Base-by-base conservation (phyloP, 2,888 invertebrate genomes). In the Argynnis bischoffii region DNA sequence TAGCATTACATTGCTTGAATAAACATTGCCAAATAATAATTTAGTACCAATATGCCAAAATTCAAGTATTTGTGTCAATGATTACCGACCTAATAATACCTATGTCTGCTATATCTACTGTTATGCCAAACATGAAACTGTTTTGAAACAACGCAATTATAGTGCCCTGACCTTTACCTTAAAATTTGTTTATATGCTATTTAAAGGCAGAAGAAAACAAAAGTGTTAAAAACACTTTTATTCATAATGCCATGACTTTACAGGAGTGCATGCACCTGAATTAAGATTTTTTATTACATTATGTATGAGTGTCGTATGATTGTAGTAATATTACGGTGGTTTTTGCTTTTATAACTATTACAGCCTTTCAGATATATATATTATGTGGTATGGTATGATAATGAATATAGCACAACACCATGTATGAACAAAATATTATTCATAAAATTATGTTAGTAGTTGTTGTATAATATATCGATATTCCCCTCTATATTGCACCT, bases 41-140 rank as follows among this genome's bases (percentile, higher is more conserved):
- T 66, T 64, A 63, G 47, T 54, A 63, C 50, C 61, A 67, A 69
- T 63, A 69, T 69, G 69, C 69, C 67, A 69, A 72, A 67, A 55
- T 66, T 31, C 55, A 66, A 65, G 51, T 67, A 72, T 72, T 61
- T 53, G 67, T 64, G 67, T 65, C 63, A 66, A 65, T 70, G 67
- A 72, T 72, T 67, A 64, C 66, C 70, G 31, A 68, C 46, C 63
- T 72, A 66, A 65, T 66, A 66, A 66, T 70, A 69, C 51, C 15
- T 65, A 51, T 46, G 18, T 26, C 16, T 41, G 53, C 47, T 26
- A 48, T 18, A 56, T 26, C 51, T 35, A 51, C 8, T 57, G 59
- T 55, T 54, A 64, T 65, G 50, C 55, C 53, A 63, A 55, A 48
- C 63, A 54, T 57, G 60, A 63, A 65, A 64, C 18, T 50, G 48